Evolutionary conservation across 2,797 vertebrate species (phyloP).

Genomic region (Sparus aurata): DNA sequence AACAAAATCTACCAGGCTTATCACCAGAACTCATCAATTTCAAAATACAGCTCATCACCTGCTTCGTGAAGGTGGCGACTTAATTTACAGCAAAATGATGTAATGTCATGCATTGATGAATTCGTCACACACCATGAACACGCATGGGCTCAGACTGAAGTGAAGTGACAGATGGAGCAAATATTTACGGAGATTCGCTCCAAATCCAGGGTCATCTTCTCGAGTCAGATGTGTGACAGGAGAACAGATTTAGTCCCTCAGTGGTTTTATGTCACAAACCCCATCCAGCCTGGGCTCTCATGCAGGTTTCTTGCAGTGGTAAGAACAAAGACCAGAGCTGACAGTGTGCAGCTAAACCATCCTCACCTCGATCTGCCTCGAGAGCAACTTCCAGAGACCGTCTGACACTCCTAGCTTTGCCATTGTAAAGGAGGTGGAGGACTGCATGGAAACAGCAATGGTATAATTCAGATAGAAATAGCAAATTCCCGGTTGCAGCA

Average conservation of each 20-base stretch:
- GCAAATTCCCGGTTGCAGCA: no score
- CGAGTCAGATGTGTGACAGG: not conserved
- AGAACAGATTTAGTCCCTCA: not conserved
- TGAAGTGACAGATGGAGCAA: not conserved
- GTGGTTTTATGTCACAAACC: conserved; percentile 1
- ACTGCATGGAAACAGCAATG: no score
- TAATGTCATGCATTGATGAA: not conserved
- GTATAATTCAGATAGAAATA: no score
- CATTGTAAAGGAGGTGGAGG: no score
- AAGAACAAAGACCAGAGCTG: not conserved
- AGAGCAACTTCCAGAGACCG: conserved; percentile 17
- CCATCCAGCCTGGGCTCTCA: not conserved
- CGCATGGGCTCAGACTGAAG: not conserved
- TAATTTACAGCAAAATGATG: not conserved
- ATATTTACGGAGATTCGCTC: not conserved
- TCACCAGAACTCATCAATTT: not conserved
- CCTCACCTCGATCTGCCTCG: not conserved
- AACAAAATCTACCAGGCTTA: not conserved
- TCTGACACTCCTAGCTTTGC: not conserved
- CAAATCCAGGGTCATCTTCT: not conserved
- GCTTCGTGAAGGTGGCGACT: not conserved
- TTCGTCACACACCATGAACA: not conserved
- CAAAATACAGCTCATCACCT: not conserved
- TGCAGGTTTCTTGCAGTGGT: not conserved
- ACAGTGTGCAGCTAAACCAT: conserved; percentile 17